phyloP scores from a whole-genome alignment of 1,140 invertebrate species.

The Drosophila prosaltans region DNA sequence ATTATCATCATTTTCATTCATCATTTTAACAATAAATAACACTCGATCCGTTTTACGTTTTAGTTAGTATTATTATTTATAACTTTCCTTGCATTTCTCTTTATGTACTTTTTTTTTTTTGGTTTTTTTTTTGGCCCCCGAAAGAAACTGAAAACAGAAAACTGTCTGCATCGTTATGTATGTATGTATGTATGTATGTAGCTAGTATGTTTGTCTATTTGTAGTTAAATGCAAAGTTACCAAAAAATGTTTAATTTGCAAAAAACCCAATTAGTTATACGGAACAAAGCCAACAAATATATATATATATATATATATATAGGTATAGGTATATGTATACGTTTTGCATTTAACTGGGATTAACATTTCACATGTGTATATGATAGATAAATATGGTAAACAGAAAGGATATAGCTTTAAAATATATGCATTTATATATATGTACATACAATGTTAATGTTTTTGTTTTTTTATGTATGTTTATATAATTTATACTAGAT shows the following conservation, averaged over 20 bases:
- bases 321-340: background rate
- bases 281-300: constrained; percentile 8
- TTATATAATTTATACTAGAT: constrained; percentile 55
- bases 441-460: constrained; percentile 11
- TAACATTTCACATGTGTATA: constrained; percentile 47
- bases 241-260: background rate
- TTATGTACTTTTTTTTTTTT: constrained; percentile 39
- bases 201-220: background rate
- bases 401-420: constrained; percentile 51
- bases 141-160: constrained; percentile 73
- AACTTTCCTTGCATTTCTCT: constrained; percentile 21
- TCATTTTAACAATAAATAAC: constrained; percentile 29
- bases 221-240: constrained; percentile 7
- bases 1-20: background rate
- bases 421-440: constrained; percentile 49
- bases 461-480: constrained; percentile 19
- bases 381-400: constrained; percentile 39
- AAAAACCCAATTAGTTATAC: background rate
- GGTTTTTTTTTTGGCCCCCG: constrained; percentile 59
- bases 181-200: constrained; percentile 46
- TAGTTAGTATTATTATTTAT: constrained; percentile 31
- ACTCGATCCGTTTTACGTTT: constrained; percentile 51
- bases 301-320: too few relatives aligned
- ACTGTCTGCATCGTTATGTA: constrained; percentile 63
- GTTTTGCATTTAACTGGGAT: constrained; percentile 22